A percentile compares a stretch with the other conserved stretches of the same genome.
Evolutionary conservation across 2,113 vertebrate genomes (phyloP).

Genomic region (Cheilinus undulatus): DNA sequence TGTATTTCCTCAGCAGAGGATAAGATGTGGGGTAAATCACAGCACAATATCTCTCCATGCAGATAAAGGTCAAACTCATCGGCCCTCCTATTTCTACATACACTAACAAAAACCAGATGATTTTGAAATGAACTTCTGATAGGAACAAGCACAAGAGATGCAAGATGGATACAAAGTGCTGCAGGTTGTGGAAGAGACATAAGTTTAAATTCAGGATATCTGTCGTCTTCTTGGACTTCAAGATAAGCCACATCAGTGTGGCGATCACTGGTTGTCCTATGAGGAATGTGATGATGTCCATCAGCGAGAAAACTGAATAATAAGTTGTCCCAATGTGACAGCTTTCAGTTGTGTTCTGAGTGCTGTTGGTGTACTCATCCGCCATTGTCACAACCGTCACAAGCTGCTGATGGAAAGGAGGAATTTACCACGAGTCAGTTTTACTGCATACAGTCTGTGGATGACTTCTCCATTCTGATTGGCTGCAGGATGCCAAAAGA

Average conservation of each 20-base stretch:
- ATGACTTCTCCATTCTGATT: neutral
- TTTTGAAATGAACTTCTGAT: fast-evolving
- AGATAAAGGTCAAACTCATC: slow-evolving; percentile 44
- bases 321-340: fast-evolving
- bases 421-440: neutral
- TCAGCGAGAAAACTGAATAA: fast-evolving
- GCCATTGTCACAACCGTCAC: neutral
- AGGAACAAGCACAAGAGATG: neutral
- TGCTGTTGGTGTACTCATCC: neutral
- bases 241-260: slow-evolving; percentile 39
- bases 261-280: slow-evolving; percentile 30
- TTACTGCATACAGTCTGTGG: neutral
- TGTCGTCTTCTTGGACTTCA: slow-evolving; percentile 11
- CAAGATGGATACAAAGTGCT: neutral
- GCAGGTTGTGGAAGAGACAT: slow-evolving; percentile 45
- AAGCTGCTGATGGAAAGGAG: neutral
- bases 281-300: neutral
- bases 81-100: slow-evolving; percentile 48
- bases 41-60: slow-evolving; percentile 62
- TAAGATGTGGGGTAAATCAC: slow-evolving; percentile 58
- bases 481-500: too few species aligned
- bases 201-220: slow-evolving; percentile 56
- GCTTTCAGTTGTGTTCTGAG: fast-evolving
- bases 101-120: neutral
- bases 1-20: slow-evolving; percentile 56